Base-by-base conservation (phyloP, 2,888 invertebrate genomes). In the Tridacna gigas region DNA sequence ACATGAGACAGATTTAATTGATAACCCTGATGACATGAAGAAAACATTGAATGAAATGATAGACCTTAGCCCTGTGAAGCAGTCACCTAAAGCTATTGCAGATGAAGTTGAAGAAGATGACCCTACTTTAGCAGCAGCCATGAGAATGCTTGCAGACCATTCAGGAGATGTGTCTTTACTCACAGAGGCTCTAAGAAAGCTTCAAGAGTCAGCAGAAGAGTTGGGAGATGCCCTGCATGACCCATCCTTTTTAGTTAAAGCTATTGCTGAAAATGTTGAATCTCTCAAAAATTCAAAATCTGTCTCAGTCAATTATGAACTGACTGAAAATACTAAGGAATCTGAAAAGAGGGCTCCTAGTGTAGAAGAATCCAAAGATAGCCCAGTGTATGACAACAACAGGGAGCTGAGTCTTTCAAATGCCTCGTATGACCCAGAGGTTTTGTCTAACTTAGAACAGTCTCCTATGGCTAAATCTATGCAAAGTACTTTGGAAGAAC, bases 61-160 rank as follows among this genome's bases (percentile, higher is more conserved):
- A 28, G 87, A 87, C 45, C 87, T 84, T 60, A 83, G 83, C 73
- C 83, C 83, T 77, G 56, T 47, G 25, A 84, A 82, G 67, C 79
- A 74, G 76, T 84, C 86, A 0, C 84, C 84, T 28, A 65, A 66
- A 47, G 15, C 47, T 11, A 51, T 56, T 28, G 51, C 45, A 56
- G 75, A 71, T 13, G 45, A 67, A n/a, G 51, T 69, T 0, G 77
- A 69, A 45, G 65, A 47, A 28, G 83, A 87, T 66, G 83, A 84
- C 67, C 79, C 84, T 26, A 61, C 66, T 66, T 71, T 85, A 26
- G 79, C 80, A 28, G 83, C 56, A 61, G 85, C 85, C 28, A 87
- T 87, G 82, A 83, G 77, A 28, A 87, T 84, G 63, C 77, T 87
- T n/a, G 87, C 85, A 5, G 87, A 87, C 65, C 83, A 87, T 71